A percentile compares a stretch with the other conserved stretches of the same genome.
These are phyloP conservation scores for Platyrinchus mystaceus DNA, from an alignment of 2,797 vertebrate genomes.

Conservation along the genomic window DNA sequence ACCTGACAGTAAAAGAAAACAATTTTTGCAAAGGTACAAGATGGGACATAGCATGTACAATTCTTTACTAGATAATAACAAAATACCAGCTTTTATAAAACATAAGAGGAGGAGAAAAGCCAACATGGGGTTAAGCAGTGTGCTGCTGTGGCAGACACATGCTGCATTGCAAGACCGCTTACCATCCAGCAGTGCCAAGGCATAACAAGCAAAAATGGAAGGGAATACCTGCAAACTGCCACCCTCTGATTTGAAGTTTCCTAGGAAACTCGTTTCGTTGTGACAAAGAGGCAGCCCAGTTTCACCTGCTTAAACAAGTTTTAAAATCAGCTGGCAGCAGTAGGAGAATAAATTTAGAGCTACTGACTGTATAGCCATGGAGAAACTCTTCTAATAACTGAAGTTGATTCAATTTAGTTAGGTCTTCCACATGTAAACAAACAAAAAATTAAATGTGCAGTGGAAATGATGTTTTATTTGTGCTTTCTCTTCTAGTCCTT, in stretches of 20 bases:
- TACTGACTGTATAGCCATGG: neutral
- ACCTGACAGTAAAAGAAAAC: neutral
- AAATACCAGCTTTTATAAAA: neutral
- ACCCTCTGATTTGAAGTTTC: neutral
- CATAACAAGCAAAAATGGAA: neutral
- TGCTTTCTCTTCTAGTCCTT: neutral
- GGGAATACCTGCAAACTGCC: neutral
- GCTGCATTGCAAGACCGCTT: fast-evolving
- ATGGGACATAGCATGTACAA: fast-evolving
- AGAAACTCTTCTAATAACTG: neutral
- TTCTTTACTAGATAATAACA: neutral
- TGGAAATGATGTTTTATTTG: neutral
- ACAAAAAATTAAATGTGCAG: neutral
- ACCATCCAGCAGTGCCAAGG: neutral
- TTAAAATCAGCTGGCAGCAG: neutral
- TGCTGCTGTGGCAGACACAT: fast-evolving
- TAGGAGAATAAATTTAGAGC: neutral
- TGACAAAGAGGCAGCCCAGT: neutral
- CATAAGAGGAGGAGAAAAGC: neutral
- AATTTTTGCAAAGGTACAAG: neutral
- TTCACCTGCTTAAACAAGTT: neutral
- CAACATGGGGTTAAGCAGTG: fast-evolving
- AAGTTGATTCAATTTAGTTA: neutral
- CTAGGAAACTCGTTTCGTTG: neutral
- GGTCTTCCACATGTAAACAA: neutral